Evolutionary conservation across 2,888 invertebrate genomes (phyloP), one percentile per base, ranked within the genome.

Genomic region (Acleris literana): DNA sequence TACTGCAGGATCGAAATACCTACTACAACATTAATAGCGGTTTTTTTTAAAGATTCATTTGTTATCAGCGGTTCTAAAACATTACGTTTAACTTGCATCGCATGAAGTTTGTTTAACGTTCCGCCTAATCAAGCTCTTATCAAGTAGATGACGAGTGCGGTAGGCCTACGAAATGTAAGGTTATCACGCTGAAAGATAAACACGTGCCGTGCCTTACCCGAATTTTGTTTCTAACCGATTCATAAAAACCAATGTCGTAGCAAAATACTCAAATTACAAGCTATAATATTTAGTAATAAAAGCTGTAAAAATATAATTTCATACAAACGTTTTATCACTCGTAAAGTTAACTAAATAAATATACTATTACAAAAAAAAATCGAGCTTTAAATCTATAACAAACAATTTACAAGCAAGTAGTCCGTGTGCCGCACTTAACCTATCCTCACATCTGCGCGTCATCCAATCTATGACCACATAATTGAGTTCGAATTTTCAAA

Each of bases 81-180:
- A 60, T 25, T 59, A 58, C 13, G 49, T 55, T 61, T 56, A 13
- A 44, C 60, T 48, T 65, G 60, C 66, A 62, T 33, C 46, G 53
- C 18, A 18, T 56, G 61, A 55, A 60, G 59, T 65, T 61, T 62
- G 52, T 61, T 61, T 61, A 61, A 17, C 25, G 22, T 44, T 51
- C 66, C 56, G 65, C 71, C 79, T 82, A 82, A 83, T 81, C 79
- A 72, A 57, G 52, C 5, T 62, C 63, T 76, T 80, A 79, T 81
- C 56, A 72, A 71, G 72, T 72, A 54, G 64, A 60, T 63, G 62
- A 5, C 58, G 57, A 74, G 74, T 78, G 74, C 76, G 77, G 78
- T 76, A 76, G 78, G 79, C 77, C 80, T 76, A 77, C 75, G 68
- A 74, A 74, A 76, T 73, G 72, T 76, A 75, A 82, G 83, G 83